Conservation (phyloP, 1,140 invertebrate genomes). For the Calycopis cecrops region DNA sequence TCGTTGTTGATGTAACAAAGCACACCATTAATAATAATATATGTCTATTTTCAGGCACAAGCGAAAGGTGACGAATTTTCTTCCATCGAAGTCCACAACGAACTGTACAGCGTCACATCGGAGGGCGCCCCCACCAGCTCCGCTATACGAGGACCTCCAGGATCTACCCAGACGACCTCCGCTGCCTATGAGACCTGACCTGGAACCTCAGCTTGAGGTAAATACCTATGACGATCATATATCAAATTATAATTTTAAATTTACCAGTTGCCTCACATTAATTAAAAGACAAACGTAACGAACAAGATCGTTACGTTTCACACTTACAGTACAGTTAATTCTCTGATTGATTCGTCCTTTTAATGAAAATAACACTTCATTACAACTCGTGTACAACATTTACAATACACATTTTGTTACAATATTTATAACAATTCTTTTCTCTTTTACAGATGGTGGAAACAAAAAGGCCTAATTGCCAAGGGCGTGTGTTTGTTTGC, state of each 20-base stretch:
- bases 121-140: conserved; percentile 58
- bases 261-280: too few relatives aligned
- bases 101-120: conserved; percentile 51
- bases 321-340: too few relatives aligned
- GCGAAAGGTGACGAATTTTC: conserved; percentile 62
- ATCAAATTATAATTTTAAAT: too few relatives aligned
- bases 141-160: conserved; percentile 64
- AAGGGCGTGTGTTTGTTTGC: conserved; percentile 64
- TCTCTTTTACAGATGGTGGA: conserved; percentile 63
- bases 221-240: conserved; percentile 17
- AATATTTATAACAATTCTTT: neutral
- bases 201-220: conserved; percentile 65
- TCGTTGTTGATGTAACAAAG: neutral
- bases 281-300: too few relatives aligned
- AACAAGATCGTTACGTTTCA: too few relatives aligned
- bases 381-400: too few relatives aligned
- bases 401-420: too few relatives aligned
- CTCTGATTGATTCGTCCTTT: too few relatives aligned
- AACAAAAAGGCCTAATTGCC: conserved; percentile 57
- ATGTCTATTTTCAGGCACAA: conserved; percentile 47
- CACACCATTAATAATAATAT: neutral
- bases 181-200: conserved; percentile 53
- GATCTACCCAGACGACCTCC: conserved; percentile 60
- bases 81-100: conserved; percentile 62
- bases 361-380: too few relatives aligned